Evolutionary conservation across 2,888 invertebrate species (phyloP).

Genomic region (Ormyrus rosae): DNA sequence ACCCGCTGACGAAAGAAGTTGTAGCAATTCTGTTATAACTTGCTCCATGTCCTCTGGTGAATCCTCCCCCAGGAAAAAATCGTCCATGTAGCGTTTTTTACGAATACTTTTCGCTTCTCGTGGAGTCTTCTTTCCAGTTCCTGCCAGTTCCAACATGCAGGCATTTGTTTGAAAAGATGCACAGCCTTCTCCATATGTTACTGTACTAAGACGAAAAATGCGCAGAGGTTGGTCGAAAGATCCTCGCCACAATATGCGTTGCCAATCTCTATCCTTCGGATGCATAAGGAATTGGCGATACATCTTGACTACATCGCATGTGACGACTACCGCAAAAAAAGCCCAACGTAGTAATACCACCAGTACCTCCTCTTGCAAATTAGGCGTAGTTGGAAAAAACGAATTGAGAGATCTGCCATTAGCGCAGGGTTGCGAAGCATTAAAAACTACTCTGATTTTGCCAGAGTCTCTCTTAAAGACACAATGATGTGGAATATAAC

Average conservation of each 20-base stretch:
- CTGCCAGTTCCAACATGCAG: slow-evolving; percentile 1
- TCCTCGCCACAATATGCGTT: not conserved
- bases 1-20: not conserved
- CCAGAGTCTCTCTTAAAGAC: not conserved
- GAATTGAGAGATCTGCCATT: not conserved
- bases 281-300: slow-evolving; percentile 2
- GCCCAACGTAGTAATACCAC: not conserved
- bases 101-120: not conserved
- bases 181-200: slow-evolving; percentile 13
- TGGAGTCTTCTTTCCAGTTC: not conserved
- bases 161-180: not conserved
- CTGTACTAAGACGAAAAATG: slow-evolving; percentile 1
- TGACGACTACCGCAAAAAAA: not conserved
- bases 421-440: not conserved
- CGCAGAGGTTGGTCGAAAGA: not conserved
- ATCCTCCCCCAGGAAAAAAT: slow-evolving; percentile 9
- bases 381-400: not conserved
- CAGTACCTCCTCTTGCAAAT: not conserved
- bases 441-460: not conserved
- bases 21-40: not conserved
- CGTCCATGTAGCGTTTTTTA: slow-evolving; percentile 4
- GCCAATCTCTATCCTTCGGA: not conserved
- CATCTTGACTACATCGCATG: not conserved
- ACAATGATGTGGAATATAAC: slow-evolving; percentile 19
- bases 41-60: not conserved